Conservation (phyloP, 1,140 invertebrate genomes). For the Pissodes strobi region DNA sequence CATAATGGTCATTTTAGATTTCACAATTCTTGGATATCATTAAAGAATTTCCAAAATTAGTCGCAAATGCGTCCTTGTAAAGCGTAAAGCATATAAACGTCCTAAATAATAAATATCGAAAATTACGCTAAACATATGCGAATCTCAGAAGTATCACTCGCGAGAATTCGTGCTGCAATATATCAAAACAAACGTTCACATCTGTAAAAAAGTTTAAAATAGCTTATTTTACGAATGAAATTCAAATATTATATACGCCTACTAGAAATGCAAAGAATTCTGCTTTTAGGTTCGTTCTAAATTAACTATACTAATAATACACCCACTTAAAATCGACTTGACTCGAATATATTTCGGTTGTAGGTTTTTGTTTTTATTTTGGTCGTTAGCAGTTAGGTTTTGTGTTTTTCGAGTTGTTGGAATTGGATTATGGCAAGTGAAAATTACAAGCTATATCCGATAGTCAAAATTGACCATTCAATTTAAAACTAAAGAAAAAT, state of each 20-base stretch:
- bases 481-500: too few species aligned
- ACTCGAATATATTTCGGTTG: not conserved
- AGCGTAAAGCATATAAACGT: too few species aligned
- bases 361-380: slow-evolving; percentile 4
- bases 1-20: too few species aligned
- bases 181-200: not conserved
- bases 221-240: slow-evolving; percentile 6
- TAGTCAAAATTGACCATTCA: too few species aligned
- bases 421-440: too few species aligned
- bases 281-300: not conserved
- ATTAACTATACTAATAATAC: slow-evolving; percentile 2
- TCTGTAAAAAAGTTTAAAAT: slow-evolving; percentile 14
- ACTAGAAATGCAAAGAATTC: not conserved
- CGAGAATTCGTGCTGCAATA: not conserved
- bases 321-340: slow-evolving; percentile 1
- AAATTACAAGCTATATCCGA: too few species aligned
- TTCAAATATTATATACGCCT: slow-evolving; percentile 1
- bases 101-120: not conserved
- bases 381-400: too few species aligned
- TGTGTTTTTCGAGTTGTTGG: too few species aligned
- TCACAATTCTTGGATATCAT: too few species aligned
- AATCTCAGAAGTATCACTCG: not conserved
- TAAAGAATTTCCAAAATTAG: too few species aligned
- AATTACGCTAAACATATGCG: not conserved
- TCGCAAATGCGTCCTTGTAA: too few species aligned